A percentile compares a stretch with the other conserved stretches of the same genome.
These are phyloP conservation scores for Metacarcinus magister DNA, from an alignment of 2,888 invertebrate genomes.

Conservation along the genomic window DNA sequence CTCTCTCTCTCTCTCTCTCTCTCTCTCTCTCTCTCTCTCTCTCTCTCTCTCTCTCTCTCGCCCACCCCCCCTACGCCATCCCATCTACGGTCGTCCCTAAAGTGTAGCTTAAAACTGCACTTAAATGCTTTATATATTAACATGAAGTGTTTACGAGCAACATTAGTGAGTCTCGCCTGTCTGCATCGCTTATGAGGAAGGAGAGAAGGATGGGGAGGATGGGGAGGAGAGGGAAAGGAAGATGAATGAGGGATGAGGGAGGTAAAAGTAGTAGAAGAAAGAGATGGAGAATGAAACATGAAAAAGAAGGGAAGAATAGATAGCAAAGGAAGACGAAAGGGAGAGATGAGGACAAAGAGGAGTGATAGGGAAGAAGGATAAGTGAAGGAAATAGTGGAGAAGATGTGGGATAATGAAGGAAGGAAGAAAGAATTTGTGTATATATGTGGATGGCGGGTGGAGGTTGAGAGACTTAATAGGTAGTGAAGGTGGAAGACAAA, in stretches of 20 bases:
- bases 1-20: too few species aligned
- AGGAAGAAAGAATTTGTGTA: not conserved
- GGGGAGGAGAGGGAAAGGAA: too few species aligned
- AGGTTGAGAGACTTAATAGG: not conserved
- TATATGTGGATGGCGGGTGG: not conserved
- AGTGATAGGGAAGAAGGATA: not conserved
- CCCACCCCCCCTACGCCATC: not conserved
- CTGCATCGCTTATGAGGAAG: not conserved
- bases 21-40: not conserved
- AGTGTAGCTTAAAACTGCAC: not conserved
- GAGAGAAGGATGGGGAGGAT: too few species aligned
- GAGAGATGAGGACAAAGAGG: too few species aligned
- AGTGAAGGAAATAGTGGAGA: not conserved
- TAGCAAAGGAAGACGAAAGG: too few species aligned
- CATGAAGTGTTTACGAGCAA: not conserved
- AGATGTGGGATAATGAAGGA: not conserved
- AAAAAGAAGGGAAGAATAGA: too few species aligned
- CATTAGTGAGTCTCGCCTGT: not conserved
- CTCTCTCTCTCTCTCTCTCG: not conserved
- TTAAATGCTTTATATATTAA: conserved; percentile 26
- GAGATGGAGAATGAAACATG: too few species aligned
- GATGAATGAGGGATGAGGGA: too few species aligned
- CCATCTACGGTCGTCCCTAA: not conserved
- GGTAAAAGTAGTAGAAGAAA: too few species aligned
- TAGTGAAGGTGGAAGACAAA: not conserved